These are phyloP conservation scores for Trypoxylon attenuatum DNA, from an alignment of 2,888 invertebrate genomes.

Conservation along the genomic window DNA sequence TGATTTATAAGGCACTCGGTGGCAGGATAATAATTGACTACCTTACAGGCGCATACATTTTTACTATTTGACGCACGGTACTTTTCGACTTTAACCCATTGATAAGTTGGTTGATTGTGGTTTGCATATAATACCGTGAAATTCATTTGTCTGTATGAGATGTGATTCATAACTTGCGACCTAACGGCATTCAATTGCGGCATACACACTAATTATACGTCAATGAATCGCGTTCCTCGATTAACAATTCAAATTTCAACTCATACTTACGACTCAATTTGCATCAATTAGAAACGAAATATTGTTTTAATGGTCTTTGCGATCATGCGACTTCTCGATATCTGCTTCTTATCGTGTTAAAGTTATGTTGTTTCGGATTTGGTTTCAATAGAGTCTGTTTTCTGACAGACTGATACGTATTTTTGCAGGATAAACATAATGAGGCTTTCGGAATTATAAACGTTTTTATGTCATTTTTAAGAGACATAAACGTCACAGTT, in stretches of 20 bases:
- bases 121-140: slow-evolving; percentile 47
- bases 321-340: neutral
- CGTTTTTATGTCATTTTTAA: too few species aligned
- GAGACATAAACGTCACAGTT: too few species aligned
- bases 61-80: neutral
- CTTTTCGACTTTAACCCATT: slow-evolving; percentile 9
- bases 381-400: too few species aligned
- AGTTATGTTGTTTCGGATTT: too few species aligned
- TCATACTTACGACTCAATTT: slow-evolving; percentile 39
- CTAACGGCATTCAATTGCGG: slow-evolving; percentile 22
- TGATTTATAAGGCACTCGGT: slow-evolving; percentile 38
- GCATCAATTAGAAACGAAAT: slow-evolving; percentile 43
- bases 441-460: too few species aligned
- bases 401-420: too few species aligned
- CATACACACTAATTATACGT: slow-evolving; percentile 41
- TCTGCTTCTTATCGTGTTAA: too few species aligned
- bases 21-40: slow-evolving; percentile 43
- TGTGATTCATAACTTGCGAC: slow-evolving; percentile 32
- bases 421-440: too few species aligned
- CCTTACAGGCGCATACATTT: slow-evolving; percentile 13
- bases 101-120: slow-evolving; percentile 19
- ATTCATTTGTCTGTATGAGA: slow-evolving; percentile 40
- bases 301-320: slow-evolving; percentile 30
- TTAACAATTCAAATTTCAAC: slow-evolving; percentile 47
- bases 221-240: slow-evolving; percentile 25